Evolutionary conservation across 1,140 invertebrate genomes (phyloP), one percentile per base, ranked within the genome.

Genomic region (Pseudomyrmex concolor): DNA sequence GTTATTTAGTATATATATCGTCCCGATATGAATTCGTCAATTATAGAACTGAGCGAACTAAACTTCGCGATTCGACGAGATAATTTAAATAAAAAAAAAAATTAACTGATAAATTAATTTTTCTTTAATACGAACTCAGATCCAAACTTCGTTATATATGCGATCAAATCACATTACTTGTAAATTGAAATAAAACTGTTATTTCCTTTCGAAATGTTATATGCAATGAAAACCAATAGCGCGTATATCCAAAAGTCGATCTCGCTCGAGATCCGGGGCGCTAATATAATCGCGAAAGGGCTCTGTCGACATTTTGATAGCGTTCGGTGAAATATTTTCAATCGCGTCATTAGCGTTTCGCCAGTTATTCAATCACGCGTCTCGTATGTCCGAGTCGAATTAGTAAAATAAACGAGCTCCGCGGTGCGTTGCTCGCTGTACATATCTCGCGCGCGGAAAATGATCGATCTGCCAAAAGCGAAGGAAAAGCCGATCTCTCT

Each of bases 401-500:
- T 74, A 84, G 81, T 86, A 84, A 84, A 80, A 55, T 82, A 34
- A 34, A 73, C 70, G 70, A 84, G 72, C 73, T 51, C 17, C 3
- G 22, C 48, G 15, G n/a, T 74, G 48, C 59, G 34, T 34, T 34
- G 34, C 34, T 34, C 34, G 34, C 34, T 4, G 34, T 34, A 34
- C 34, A 34, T 34, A 34, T 34, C 34, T 34, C 34, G 34, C 55
- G 68, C 54, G 15, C 15, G 48, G 17, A 17, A 64, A 84, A 70
- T 22, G 54, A 81, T 81, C 82, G 63, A 76, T 34, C 70, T 76
- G 66, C 71, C 54, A 72, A 72, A 82, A 78, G 59, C 51, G 22
- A 25, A 10, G 12, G 51, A 68, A 71, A 76, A 62, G 43, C 15
- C 62, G 63, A 83, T 82, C 80, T 78, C 34, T 34, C 5, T 34